phyloP scores from a whole-genome alignment of 53 echinoderm and acorn worm genomes.

The Apostichopus leukothele region DNA sequence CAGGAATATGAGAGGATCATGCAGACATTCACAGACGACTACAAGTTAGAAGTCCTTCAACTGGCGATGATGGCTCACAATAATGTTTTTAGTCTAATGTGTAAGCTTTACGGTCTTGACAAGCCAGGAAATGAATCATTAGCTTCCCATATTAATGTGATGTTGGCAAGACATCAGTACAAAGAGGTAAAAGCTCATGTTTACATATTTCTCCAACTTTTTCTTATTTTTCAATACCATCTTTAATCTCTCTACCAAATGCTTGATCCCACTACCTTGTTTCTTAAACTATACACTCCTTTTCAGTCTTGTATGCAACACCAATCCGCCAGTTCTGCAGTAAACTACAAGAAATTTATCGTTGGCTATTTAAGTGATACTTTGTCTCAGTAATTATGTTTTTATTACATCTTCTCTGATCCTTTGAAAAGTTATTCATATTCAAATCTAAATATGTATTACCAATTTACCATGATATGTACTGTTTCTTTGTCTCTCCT shows the following conservation, averaged over 20 bases:
- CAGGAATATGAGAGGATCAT: conserved; percentile 29
- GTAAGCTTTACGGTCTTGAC: conserved; percentile 62
- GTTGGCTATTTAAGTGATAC: too few species aligned
- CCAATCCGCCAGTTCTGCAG: too few species aligned
- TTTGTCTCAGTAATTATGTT: too few species aligned
- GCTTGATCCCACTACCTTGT: too few species aligned
- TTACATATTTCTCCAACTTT: not conserved
- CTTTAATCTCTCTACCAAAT: too few species aligned
- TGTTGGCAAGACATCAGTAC: conserved; percentile 81
- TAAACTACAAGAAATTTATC: too few species aligned
- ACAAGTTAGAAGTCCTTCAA: conserved; percentile 59
- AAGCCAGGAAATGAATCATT: conserved; percentile 71
- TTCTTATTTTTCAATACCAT: not conserved
- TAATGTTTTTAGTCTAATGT: conserved; percentile 78
- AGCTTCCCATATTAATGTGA: conserved; percentile 59
- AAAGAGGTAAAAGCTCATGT: conserved; percentile 71
- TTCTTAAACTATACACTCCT: too few species aligned
- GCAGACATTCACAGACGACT: conserved; percentile 14
- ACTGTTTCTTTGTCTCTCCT: not conserved
- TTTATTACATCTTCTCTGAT: too few species aligned
- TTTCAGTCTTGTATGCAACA: too few species aligned
- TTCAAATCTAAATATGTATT: too few species aligned
- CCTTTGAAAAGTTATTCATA: too few species aligned
- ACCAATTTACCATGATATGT: too few species aligned
- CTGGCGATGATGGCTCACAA: conserved; percentile 78